phyloP scores from a whole-genome alignment of 2,113 vertebrate genomes.

The Strigops habroptila region DNA sequence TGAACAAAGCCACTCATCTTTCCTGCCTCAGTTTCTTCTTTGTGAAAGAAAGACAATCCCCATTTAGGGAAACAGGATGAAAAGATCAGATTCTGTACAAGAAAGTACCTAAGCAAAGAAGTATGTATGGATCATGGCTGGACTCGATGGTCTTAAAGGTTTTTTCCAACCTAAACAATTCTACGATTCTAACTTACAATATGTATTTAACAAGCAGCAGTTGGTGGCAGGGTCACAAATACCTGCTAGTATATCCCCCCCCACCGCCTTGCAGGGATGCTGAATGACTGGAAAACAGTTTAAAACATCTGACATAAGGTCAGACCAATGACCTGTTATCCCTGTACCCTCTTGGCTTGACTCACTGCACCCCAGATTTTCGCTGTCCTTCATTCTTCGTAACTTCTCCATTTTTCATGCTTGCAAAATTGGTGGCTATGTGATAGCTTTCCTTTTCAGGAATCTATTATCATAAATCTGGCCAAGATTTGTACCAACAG shows the following conservation, averaged over 20 bases:
- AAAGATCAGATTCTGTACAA: not conserved
- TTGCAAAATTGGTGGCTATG: not conserved
- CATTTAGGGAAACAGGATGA: not conserved
- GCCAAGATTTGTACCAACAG: not conserved
- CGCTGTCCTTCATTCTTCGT: not conserved
- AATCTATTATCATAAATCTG: not conserved
- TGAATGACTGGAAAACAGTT: not conserved
- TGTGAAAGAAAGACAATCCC: not conserved
- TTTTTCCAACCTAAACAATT: not conserved
- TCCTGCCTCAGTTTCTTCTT: not conserved
- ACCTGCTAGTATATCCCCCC: not conserved
- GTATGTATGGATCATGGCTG: not conserved
- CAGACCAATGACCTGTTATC: not conserved
- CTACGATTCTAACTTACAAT: not conserved
- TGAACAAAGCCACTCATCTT: not conserved
- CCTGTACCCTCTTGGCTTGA: not conserved
- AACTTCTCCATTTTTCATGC: not conserved
- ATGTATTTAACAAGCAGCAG: not conserved
- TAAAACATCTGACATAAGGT: not conserved
- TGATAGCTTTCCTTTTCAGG: not conserved
- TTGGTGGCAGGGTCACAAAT: not conserved
- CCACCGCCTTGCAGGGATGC: not conserved
- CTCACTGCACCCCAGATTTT: not conserved
- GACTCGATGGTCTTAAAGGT: not conserved
- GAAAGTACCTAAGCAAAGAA: not conserved